Evolutionary conservation across 2,113 vertebrate genomes (phyloP).

Genomic region (Girardinichthys multiradiatus): DNA sequence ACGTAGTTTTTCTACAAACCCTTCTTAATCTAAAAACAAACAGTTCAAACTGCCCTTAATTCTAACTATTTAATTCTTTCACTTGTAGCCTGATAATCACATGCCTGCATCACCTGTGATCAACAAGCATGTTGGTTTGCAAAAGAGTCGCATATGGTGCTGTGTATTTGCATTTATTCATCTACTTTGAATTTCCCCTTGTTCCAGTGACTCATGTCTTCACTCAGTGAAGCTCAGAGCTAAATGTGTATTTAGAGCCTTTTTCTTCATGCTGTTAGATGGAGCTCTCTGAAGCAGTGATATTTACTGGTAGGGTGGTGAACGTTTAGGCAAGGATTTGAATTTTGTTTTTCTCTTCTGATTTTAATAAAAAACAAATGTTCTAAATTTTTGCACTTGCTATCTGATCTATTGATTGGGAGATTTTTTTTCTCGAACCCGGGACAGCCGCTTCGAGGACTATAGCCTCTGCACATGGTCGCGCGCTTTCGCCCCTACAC

Average conservation of each 20-base stretch:
- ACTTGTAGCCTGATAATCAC: not conserved
- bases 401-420: no score
- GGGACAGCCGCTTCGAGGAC: no score
- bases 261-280: conserved; percentile 52
- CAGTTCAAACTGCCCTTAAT: not conserved
- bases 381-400: no score
- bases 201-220: not conserved
- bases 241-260: conserved; percentile 1
- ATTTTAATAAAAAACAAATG: no score
- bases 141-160: conserved; percentile 5
- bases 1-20: not conserved
- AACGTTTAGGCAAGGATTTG: not conserved
- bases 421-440: no score
- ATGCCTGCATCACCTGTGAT: not conserved
- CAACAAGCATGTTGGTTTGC: conserved; percentile 1
- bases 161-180: conserved; percentile 29
- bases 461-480: no score
- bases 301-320: not conserved
- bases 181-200: conserved; percentile 18
- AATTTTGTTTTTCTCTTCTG: not conserved
- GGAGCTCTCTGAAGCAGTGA: not conserved
- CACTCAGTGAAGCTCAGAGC: not conserved
- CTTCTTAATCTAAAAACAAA: no score
- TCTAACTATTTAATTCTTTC: not conserved
- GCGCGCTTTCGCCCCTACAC: no score